phyloP scores from a whole-genome alignment of 2,888 invertebrate genomes.

The Macrophya annulata region DNA sequence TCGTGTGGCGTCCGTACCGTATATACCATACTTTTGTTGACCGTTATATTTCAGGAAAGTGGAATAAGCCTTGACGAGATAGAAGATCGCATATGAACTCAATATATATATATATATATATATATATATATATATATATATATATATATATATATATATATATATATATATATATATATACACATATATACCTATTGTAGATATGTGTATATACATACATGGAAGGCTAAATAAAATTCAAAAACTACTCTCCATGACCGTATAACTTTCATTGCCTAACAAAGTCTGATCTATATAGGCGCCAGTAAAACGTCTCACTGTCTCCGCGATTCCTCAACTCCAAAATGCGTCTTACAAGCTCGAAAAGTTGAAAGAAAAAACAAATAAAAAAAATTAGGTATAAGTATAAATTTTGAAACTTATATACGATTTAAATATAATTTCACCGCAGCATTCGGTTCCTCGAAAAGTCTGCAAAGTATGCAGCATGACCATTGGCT shows the following conservation, averaged over 20 bases:
- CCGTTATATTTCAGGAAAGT: conserved; percentile 26
- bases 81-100: conserved; percentile 10
- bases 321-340: background rate
- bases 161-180: background rate
- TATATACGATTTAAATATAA: background rate
- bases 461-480: conserved; percentile 2
- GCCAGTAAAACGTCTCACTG: conserved; percentile 6
- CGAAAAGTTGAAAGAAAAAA: background rate
- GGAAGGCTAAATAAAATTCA: background rate
- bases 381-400: background rate
- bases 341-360: background rate
- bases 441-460: background rate
- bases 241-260: background rate
- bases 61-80: background rate
- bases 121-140: too few species aligned
- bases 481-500: background rate
- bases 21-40: background rate
- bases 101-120: background rate
- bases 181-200: too few species aligned
- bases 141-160: background rate
- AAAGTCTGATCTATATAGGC: conserved; percentile 20
- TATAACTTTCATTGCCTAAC: conserved; percentile 38
- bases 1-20: background rate
- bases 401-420: background rate
- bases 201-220: too few species aligned